Base-by-base conservation (phyloP, 53 echinoderm and acorn worm genomes). In the Stichopus horrens region DNA sequence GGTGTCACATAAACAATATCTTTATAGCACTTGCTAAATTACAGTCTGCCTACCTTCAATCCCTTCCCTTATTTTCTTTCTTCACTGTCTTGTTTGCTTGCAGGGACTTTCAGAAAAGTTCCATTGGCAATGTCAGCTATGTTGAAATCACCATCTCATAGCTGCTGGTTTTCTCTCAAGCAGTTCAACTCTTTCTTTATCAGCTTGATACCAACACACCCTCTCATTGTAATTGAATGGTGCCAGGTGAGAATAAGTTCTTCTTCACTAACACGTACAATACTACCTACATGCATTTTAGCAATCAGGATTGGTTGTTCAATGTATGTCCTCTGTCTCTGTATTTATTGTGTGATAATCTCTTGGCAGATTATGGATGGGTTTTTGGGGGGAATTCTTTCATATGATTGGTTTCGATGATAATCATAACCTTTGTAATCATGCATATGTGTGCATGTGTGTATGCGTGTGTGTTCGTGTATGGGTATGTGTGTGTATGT, bases 141-240 rank as follows among this genome's bases (percentile, higher is more conserved):
- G 88, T 91, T 96, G 60, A 89, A 92, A 13, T 83, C 74, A 66
- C 83, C 89, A 9, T 74, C 79, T 14, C 92, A 92, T 54, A 88
- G 88, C 5, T 96, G 95, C 76, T 95, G 95, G 96, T 96, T 95
- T 89, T 88, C 93, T 10, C 75, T 99, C 5, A 88, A 89, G 58
- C 94, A 96, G 79, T 92, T 99, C 88, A 99, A 96, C 75, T 74
- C 88, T n/a, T 74, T 90, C 37, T 99, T 99, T 90, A 74, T 94
- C 19, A 65, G 86, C 73, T 88, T 99, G n/a, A 90, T 94, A 74
- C 88, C 92, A 54, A 92, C 93, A 71, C 91, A 96, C 67, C 99
- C 99, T 13, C 85, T 94, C 23, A 76, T 99, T 54, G 95, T 95
- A 23, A 92, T 99, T 53, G 96, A 99, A 75, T 99, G 96, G 96